Evolutionary conservation across 2,113 vertebrate genomes (phyloP), one percentile per base, ranked within the genome.

Genomic region (Eretmochelys imbricata): DNA sequence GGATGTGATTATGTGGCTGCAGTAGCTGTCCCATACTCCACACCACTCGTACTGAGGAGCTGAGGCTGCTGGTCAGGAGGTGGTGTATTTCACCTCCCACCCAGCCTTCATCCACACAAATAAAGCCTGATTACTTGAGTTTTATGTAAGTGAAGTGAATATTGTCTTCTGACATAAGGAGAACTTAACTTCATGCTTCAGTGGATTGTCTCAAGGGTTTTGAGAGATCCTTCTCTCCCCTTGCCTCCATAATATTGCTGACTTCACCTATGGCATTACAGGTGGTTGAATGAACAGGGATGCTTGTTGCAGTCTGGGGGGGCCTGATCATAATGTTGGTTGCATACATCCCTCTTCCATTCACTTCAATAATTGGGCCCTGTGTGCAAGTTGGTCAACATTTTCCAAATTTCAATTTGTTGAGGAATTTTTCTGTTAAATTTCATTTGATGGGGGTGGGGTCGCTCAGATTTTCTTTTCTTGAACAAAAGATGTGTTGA

Each of bases 141-240:
- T 80, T 92, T 80, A 2, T 89, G 53, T 86, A 48, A 92, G n/a
- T 88, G 27, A 93, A 89, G 91, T 84, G 6, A 69, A 35, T 86
- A 1, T 1, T 49, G 19, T 3, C 3, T 31, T 85, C 38, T 80
- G 42, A 78, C 4, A 69, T 69, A 87, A 10, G 24, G 27, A 55
- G 54, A 88, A 54, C 27, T 85, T 51, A 84, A 46, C 55, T 85
- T 27, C 27, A 35, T 1, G 2, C 8, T 25, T 17, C 75, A 80
- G 4, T 24, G 82, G 86, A 59, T 87, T 81, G 49, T 62, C 89
- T 3, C 48, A 84, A n/a, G 88, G 48, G 13, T 35, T 91, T 93
- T 84, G 31, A 29, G 76, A 59, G 65, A 91, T n/a, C 4, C 88
- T 91, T 87, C 88, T 80, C 49, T 82, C 82, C 24, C 12, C 35